Evolutionary conservation across 2,888 invertebrate species (phyloP), one percentile per base, ranked within the genome.

Genomic region (Leptinotarsa peninsularis): DNA sequence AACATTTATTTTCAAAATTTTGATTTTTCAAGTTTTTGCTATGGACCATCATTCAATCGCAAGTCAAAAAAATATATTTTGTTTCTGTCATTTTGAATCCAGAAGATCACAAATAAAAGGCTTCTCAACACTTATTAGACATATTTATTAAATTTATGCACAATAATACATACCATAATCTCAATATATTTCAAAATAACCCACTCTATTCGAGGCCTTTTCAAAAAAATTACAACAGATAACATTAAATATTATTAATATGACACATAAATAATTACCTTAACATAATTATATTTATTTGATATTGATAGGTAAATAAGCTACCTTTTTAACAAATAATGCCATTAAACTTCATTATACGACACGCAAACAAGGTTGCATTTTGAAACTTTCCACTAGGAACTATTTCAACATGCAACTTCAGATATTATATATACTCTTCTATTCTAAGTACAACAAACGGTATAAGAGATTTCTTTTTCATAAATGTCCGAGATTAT

Each of bases 231-330:
- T 74, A 82, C 81, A 83, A 83, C 80, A 81, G 82, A 83, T 84
- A 84, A 84, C 81, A 83, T 84, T 81, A 83, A 82, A 83, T 83
- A 83, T 82, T 83, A 83, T 83, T 84, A 83, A 83, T 84, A 84
- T 84, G 83, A 84, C 84, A 84, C 84, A 83, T 82, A 83, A 52
- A 70, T 63, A 81, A 82, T 82, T 82, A 81, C 73, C 80, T 82
- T 82, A 82, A 81, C 76, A 76, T 78, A 82, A 78, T 76, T 79
- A 77, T 76, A 76, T 75, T 76, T 71, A 81, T 81, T 78, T 80
- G 78, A 83, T 79, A 70, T 69, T 69, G 81, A 74, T 79, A 82
- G 80, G 80, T 82, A 81, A 78, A 80, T 80, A 82, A 84, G 83
- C 83, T 83, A 83, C 83, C 83, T 77, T 78, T 76, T 75, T 71